Conservation (phyloP, 2,797 vertebrate species). For the Pteronotus mesoamericanus region DNA sequence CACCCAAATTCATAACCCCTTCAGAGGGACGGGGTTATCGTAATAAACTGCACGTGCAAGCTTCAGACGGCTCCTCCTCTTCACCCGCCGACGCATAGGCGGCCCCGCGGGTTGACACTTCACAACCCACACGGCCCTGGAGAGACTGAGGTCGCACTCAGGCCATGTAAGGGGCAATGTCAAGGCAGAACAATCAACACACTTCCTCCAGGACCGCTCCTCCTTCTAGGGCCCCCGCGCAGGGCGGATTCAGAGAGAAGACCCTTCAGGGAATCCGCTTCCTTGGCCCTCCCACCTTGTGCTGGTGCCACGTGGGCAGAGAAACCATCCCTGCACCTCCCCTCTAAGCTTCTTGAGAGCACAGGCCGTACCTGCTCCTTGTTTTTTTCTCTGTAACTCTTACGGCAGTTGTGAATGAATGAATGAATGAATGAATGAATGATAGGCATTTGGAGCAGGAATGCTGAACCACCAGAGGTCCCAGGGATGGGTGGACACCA, state of each 20-base stretch:
- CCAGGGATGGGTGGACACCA: neutral
- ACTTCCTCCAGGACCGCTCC: neutral
- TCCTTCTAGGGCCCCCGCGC: too few relatives aligned
- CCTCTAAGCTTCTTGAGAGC: neutral
- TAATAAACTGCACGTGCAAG: neutral
- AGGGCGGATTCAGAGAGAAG: neutral
- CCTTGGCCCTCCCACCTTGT: neutral
- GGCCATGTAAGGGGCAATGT: neutral
- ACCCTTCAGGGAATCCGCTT: neutral
- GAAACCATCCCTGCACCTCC: neutral
- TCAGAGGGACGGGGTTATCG: neutral
- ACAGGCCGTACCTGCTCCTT: neutral
- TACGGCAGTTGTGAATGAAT: neutral
- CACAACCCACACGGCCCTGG: neutral
- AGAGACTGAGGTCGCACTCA: neutral
- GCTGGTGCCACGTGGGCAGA: neutral
- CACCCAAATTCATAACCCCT: neutral
- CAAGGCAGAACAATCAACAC: neutral
- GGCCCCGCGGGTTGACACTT: neutral
- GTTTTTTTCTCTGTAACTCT: neutral
- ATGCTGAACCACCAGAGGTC: neutral
- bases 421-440: neutral
- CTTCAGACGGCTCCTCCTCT: neutral
- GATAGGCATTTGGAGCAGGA: neutral
- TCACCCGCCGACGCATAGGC: too few relatives aligned